phyloP scores from a whole-genome alignment of 1,140 invertebrate species.

The Tetragonula clypearis region DNA sequence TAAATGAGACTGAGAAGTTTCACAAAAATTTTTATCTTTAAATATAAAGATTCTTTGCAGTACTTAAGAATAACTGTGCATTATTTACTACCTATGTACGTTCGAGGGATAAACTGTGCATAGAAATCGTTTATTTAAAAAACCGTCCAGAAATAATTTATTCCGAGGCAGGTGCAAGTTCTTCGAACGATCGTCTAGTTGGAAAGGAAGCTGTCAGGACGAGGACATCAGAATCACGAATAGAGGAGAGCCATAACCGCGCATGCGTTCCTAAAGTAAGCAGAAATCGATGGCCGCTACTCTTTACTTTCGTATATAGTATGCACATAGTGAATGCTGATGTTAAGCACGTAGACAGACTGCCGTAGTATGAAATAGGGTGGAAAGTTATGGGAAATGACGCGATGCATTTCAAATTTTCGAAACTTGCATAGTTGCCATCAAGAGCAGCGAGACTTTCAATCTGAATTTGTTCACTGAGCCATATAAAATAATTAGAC shows the following conservation, averaged over 20 bases:
- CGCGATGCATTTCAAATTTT: slow-evolving; percentile 1
- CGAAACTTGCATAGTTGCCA: not conserved
- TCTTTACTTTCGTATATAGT: slow-evolving; percentile 10
- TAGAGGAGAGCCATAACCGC: slow-evolving; percentile 38
- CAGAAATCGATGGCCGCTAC: slow-evolving; percentile 73
- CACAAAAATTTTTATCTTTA: not conserved
- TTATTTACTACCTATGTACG: not conserved
- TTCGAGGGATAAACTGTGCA: not conserved
- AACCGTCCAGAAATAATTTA: not conserved
- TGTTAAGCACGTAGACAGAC: not conserved
- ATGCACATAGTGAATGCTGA: not conserved
- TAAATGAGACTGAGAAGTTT: not conserved
- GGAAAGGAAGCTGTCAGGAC: slow-evolving; percentile 9
- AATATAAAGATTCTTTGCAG: not conserved
- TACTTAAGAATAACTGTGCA: fast-evolving
- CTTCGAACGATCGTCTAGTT: not conserved
- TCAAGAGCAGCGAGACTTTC: not conserved
- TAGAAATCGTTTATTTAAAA: not conserved
- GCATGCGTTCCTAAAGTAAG: slow-evolving; percentile 62
- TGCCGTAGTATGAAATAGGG: not conserved
- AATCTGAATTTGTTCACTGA: not conserved
- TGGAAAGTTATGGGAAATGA: not conserved
- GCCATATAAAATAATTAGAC: not conserved
- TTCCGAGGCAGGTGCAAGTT: not conserved
- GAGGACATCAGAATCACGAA: slow-evolving; percentile 26